Evolutionary conservation across 2,113 vertebrate species (phyloP).

Genomic region (Pontoporia blainvillei): DNA sequence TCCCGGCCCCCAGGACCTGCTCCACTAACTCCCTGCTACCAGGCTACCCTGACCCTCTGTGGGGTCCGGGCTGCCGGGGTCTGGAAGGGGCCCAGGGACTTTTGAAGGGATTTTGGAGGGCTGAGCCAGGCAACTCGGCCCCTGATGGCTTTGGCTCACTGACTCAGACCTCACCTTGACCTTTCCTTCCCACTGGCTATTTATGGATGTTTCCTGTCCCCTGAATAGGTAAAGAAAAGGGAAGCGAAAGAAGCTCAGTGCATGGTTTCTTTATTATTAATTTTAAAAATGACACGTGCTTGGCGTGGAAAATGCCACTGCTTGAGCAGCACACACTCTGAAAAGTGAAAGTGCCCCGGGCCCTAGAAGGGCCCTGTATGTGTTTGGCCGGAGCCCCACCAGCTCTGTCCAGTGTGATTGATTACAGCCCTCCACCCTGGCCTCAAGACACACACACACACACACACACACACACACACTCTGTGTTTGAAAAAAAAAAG

Average conservation of each 20-base stretch:
- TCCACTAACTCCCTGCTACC: not conserved
- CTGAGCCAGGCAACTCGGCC: not conserved
- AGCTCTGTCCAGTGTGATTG: not conserved
- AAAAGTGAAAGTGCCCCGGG: fast-evolving
- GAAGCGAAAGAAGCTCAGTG: not conserved
- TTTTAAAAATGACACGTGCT: not conserved
- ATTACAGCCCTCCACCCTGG: not conserved
- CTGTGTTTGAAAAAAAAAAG: not conserved
- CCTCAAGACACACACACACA: no score
- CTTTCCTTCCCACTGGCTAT: not conserved
- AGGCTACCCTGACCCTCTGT: fast-evolving
- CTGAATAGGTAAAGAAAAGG: slow-evolving; percentile 29
- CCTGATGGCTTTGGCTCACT: not conserved
- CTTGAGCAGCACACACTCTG: fast-evolving
- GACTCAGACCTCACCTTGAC: not conserved
- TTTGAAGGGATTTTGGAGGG: not conserved
- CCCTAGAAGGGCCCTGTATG: not conserved
- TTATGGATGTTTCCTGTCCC: slow-evolving; percentile 8
- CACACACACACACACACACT: not conserved
- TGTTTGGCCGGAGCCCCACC: not conserved
- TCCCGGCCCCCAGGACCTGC: not conserved
- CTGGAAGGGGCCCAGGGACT: not conserved
- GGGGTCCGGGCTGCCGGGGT: not conserved
- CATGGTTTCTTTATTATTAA: not conserved
- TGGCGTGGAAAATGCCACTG: not conserved